These are phyloP conservation scores for Calliopsis andreniformis DNA, from an alignment of 1,140 invertebrate genomes.

Conservation along the genomic window DNA sequence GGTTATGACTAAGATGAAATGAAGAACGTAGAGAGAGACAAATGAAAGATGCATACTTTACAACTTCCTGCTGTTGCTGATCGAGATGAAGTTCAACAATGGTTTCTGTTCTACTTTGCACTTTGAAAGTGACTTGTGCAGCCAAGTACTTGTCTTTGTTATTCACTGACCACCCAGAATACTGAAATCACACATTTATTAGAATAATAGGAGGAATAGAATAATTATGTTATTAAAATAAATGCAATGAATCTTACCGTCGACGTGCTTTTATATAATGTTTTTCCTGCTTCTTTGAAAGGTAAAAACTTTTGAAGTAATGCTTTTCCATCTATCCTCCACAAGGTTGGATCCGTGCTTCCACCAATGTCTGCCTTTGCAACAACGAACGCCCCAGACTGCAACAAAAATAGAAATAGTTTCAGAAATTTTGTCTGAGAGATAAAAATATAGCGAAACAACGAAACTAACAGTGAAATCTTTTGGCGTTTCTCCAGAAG, in stretches of 20 bases:
- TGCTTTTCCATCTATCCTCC: conserved; percentile 91
- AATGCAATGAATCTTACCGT: conserved; percentile 82
- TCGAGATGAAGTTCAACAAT: conserved; percentile 81
- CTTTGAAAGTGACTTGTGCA: conserved; percentile 81
- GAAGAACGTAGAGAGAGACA: neutral
- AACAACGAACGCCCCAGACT: conserved; percentile 87
- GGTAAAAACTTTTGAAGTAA: conserved; percentile 89
- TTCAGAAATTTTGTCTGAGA: no score
- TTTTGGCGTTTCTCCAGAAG: conserved; percentile 77
- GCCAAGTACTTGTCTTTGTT: conserved; percentile 86
- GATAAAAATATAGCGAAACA: no score
- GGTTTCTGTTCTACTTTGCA: conserved; percentile 81
- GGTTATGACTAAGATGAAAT: neutral
- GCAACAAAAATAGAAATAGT: conserved; percentile 65
- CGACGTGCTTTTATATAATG: conserved; percentile 88
- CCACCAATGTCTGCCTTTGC: conserved; percentile 85
- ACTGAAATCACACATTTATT: conserved; percentile 80
- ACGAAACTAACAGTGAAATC: conserved; percentile 78
- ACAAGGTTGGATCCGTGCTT: conserved; percentile 85
- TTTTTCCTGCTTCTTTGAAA: conserved; percentile 86
- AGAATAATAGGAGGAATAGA: conserved; percentile 16
- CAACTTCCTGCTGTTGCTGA: conserved; percentile 71
- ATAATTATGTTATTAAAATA: neutral
- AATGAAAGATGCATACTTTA: conserved; percentile 72
- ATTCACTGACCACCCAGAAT: conserved; percentile 86